Base-by-base conservation (phyloP, 2,797 vertebrate species). In the Vespertilio murinus region DNA sequence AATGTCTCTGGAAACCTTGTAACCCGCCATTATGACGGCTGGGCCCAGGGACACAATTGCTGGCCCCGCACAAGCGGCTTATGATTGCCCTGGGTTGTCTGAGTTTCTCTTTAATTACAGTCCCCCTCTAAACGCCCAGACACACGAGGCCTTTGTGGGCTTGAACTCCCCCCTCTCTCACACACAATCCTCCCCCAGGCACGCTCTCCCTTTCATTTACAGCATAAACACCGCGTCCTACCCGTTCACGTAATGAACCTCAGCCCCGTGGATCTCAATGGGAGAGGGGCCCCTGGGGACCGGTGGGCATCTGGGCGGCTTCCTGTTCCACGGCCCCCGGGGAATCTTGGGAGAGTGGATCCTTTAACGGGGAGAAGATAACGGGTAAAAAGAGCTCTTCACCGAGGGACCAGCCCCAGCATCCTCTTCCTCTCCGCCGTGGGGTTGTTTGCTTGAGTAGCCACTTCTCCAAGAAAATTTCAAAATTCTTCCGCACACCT, bases 71-170 rank as follows among this genome's bases (percentile, higher is more conserved):
- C 70, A 94, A 9, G 6, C 38, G 89, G 67, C 80, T 92, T 94
- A 61, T 10, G 80, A 65, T 73, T 35, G 25, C 3, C 0, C 28
- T 9, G 77, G 65, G 40, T 83, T 80, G 33, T 87, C 49, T 74
- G 70, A 83, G 49, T 49, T 45, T 3, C 56, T 65, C 33, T 90
- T 74, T 91, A 86, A 85, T 92, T 71, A 85, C 1, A 49, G 45
- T 65, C 56, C 65, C 40, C 49, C 75, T 92, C 87, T 10, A 71
- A 89, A 82, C 40, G 86, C 70, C 75, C 69, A 95, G 52, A 94
- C 77, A 89, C 91, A 95, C 33, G 67, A 59, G n/a, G 79, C 75
- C 54, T 96, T 95, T 95, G 90, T 90, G 73, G 74, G 71, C 35
- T 20, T 69, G 88, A 84, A 88, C 49, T 90, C 47, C n/a, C 23